Percentiles rank a stretch among this genome's conserved stretches.
These are phyloP conservation scores for Berghia stephanieae DNA, from an alignment of 1,140 invertebrate genomes.

Conservation along the genomic window DNA sequence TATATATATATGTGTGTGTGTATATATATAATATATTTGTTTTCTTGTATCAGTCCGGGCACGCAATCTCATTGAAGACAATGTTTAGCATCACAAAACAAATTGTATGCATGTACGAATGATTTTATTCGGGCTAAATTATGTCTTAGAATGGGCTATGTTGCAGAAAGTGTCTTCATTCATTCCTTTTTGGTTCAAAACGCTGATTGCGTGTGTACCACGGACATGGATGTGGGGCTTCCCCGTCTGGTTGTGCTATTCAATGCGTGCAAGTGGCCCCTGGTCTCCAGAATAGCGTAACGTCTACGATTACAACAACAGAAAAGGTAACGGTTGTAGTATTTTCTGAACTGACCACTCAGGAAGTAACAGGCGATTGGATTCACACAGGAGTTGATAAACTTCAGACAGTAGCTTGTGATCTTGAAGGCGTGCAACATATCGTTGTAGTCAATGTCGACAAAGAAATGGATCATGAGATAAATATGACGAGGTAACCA, in stretches of 20 bases:
- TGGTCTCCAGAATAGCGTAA: conserved; percentile 43
- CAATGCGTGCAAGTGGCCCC: conserved; percentile 56
- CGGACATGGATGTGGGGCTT: conserved; percentile 53
- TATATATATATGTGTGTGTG: no score
- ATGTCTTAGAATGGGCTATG: no score
- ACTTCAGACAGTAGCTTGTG: conserved; percentile 70
- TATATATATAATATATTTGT: no score
- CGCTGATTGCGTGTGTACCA: conserved; percentile 50
- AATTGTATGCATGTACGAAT: no score
- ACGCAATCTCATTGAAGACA: no score
- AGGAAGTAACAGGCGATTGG: conserved; percentile 92
- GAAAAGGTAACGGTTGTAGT: conserved; percentile 89
- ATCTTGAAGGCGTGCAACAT: conserved; percentile 90
- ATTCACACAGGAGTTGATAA: conserved; percentile 91
- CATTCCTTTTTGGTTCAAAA: no score
- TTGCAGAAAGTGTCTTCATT: no score
- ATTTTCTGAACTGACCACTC: conserved; percentile 88
- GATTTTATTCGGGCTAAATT: no score
- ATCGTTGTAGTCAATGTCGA: conserved; percentile 79
- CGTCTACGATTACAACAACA: conserved; percentile 70
- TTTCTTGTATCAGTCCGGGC: no score
- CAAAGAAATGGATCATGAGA: conserved; percentile 85
- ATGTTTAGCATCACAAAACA: no score
- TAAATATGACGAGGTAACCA: conserved; percentile 83
- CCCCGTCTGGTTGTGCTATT: conserved; percentile 57